Percentiles rank a stretch among this genome's conserved stretches.
These are phyloP conservation scores for Apodemia mormo DNA, from an alignment of 2,888 invertebrate species.

Conservation along the genomic window DNA sequence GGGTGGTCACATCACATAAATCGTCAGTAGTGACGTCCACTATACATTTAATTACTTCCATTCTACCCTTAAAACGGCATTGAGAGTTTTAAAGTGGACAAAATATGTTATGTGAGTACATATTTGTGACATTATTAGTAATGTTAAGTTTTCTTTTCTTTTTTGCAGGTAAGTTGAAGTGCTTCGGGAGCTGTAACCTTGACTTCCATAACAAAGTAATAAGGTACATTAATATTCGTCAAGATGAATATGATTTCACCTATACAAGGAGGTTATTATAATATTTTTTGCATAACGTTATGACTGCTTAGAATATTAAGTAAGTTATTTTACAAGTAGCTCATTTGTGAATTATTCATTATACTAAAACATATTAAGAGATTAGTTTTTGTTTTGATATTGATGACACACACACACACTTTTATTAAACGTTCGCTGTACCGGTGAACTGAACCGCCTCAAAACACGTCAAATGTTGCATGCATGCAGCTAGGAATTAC, in stretches of 20 bases:
- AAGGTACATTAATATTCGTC: neutral
- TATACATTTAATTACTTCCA: conserved; percentile 60
- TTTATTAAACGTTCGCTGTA: no score
- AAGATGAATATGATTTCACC: neutral
- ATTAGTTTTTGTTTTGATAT: neutral
- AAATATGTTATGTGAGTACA: conserved; percentile 5
- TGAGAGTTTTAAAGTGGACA: conserved; percentile 34
- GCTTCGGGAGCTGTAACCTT: neutral
- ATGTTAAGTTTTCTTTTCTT: conserved; percentile 42
- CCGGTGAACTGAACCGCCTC: no score
- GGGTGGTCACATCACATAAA: conserved; percentile 67
- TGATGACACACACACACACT: neutral
- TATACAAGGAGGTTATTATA: conserved; percentile 6
- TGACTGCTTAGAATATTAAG: neutral
- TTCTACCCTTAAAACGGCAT: conserved; percentile 45
- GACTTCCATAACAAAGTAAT: conserved; percentile 2
- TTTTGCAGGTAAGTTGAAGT: conserved; percentile 65
- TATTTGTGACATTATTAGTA: neutral
- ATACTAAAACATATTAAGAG: neutral
- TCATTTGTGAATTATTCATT: conserved; percentile 17
- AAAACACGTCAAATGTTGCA: no score
- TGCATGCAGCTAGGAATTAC: no score
- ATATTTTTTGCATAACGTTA: neutral
- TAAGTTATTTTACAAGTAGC: conserved; percentile 1
- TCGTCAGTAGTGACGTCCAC: conserved; percentile 57